Base-by-base conservation (phyloP, 2,113 vertebrate species). In the Pterocles orientalis region DNA sequence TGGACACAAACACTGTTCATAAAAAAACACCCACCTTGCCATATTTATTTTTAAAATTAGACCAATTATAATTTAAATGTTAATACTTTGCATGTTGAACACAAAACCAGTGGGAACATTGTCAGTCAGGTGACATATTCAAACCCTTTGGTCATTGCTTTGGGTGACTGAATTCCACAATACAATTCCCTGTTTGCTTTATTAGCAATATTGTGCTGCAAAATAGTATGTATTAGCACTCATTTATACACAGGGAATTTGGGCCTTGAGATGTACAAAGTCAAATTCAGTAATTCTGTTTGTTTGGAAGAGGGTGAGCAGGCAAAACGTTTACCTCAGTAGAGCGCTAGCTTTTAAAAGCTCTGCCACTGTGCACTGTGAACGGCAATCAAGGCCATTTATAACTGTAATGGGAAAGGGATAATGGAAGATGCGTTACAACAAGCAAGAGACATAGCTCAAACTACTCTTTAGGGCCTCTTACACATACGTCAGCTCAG, bases 331-430 rank as follows among this genome's bases (percentile, higher is more conserved):
- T 86, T 69, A 92, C 14, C 41, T 93, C 80, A 83, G 71, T 34
- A 43, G 95, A 76, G 41, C 57, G 73, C 26, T 45, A 50, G 50
- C 8, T 92, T 83, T 92, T 84, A 73, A 91, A 87, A 80, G 62
- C 80, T 88, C 66, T 92, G 70, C 60, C 9, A 34, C 81, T 72
- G 50, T 50, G 69, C 24, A n/a, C 53, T 41, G 72, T 58, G 77
- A 90, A 60, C 2, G 0, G 75, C 84, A 73, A 54, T 85, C 34
- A 81, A 57, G 73, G 69, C 51, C 86, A 91, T 88, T 97, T 94
- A 45, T 88, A 97, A 95, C 68, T 41, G 56, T 62, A 95, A 91
- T 81, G 82, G 95, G 62, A 91, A 94, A 80, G 43, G 53, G 77
- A 83, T 88, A 97, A 65, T 51, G 62, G 45, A 92, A 47, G 36